Evolutionary conservation across 2,888 invertebrate species (phyloP), one percentile per base, ranked within the genome.

Genomic region (Mamestra brassicae): DNA sequence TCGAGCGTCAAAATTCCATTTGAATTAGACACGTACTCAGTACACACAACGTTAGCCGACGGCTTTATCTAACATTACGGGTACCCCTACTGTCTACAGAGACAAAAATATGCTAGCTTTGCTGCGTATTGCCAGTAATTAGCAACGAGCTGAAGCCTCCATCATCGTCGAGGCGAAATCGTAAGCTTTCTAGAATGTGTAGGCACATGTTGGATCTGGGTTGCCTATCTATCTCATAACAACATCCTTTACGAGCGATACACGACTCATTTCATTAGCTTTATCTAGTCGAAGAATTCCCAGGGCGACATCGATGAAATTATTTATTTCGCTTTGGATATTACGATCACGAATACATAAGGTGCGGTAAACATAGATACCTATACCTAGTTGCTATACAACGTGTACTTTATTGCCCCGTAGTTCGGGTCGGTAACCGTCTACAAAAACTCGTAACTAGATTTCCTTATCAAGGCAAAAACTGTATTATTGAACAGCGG

Each of bases 211-310:
- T 47, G 52, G 71, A 45, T 71, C 55, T 62, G 68, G 47, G 11
- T 58, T 57, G 10, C 52, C 54, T 57, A 55, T 54, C 36, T 57
- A 69, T 64, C 62, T 62, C 62, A 76, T 66, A 80, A 69, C 75
- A 81, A 82, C 81, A 83, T 76, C 78, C 72, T 83, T 77, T 78
- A 86, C 83, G 78, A 79, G 76, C 86, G 78, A 80, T 81, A 85
- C 79, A 80, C 81, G 84, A 82, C 86, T 85, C 85, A 89, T 87
- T 90, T 88, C 89, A 89, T 90, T 90, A 90, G 80, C 84, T 80
- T 84, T 80, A 80, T 81, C 84, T 84, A 82, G 76, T 76, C 74
- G 71, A 83, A 78, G 76, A 81, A 90, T 86, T 89, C 89, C 90
- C 89, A 66, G 68, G 84, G 88, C 80, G 87, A 78, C 77, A 83